Evolutionary conservation across 1,140 invertebrate species (phyloP).

Genomic region (Drosophila nasuta): DNA sequence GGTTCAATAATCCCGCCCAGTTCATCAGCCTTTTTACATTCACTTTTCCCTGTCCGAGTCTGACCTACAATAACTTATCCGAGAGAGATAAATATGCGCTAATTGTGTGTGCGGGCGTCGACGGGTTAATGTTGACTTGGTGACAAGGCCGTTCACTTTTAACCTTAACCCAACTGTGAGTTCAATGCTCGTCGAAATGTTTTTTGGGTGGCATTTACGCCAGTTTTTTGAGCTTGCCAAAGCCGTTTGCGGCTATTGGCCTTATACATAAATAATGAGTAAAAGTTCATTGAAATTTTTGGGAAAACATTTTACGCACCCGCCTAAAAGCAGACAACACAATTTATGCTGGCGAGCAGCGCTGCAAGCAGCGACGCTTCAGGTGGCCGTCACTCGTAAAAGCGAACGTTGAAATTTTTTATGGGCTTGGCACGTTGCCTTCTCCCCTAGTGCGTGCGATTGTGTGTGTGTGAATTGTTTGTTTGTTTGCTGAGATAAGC

Average conservation of each 20-base stretch:
- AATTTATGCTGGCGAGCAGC: slow-evolving; percentile 24
- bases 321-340: slow-evolving; percentile 60
- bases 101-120: slow-evolving; percentile 52
- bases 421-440: slow-evolving; percentile 75
- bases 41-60: slow-evolving; percentile 33
- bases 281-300: slow-evolving; percentile 3
- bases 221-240: slow-evolving; percentile 61
- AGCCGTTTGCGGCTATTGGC: slow-evolving; percentile 17
- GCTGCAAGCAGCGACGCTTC: slow-evolving; percentile 19
- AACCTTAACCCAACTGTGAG: slow-evolving; percentile 63
- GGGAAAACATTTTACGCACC: neutral
- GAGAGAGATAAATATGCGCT: slow-evolving; percentile 47
- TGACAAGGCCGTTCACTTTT: slow-evolving; percentile 67
- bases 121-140: neutral
- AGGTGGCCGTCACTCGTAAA: slow-evolving; percentile 40
- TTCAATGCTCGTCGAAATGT: slow-evolving; percentile 50
- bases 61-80: slow-evolving; percentile 79
- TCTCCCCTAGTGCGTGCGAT: slow-evolving; percentile 1
- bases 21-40: slow-evolving; percentile 31
- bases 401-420: slow-evolving; percentile 51
- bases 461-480: slow-evolving; percentile 38
- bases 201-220: neutral
- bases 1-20: slow-evolving; percentile 43
- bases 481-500: slow-evolving; percentile 64
- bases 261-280: slow-evolving; percentile 19